Conservation (phyloP, 2,797 vertebrate genomes). For the Lacerta agilis region DNA sequence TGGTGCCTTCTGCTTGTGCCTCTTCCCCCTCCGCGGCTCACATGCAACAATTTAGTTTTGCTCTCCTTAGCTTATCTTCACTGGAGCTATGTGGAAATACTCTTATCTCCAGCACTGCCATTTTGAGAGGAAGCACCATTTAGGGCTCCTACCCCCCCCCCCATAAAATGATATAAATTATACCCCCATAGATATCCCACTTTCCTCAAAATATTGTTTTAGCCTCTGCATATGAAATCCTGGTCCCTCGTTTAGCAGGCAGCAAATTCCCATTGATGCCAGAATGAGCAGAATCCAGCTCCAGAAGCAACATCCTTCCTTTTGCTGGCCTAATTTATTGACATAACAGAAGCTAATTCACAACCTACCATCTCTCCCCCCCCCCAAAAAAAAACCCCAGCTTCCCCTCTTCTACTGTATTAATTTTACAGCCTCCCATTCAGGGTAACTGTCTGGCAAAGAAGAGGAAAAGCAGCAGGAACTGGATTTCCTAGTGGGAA, state of each 20-base stretch:
- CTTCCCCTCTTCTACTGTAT: conserved; percentile 1
- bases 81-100: neutral
- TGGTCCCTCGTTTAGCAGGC: neutral
- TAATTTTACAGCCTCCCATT: neutral
- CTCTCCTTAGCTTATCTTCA: neutral
- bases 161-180: neutral
- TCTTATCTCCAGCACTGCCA: neutral
- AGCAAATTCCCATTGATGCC: neutral
- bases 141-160: neutral
- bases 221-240: neutral
- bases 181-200: neutral
- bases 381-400: too few relatives aligned
- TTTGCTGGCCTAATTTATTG: conserved; percentile 1
- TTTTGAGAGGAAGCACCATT: neutral
- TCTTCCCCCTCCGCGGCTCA: too few relatives aligned
- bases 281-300: neutral
- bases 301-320: neutral
- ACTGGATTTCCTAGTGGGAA: neutral
- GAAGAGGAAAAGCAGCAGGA: neutral
- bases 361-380: neutral
- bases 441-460: neutral
- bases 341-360: conserved; percentile 4
- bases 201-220: neutral
- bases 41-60: neutral
- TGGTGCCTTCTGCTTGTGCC: neutral